Percentiles rank a stretch among this genome's conserved stretches.
phyloP scores from a whole-genome alignment of 35 echinoderm and acorn worm species.

The Heliocidaris erythrogramma region DNA sequence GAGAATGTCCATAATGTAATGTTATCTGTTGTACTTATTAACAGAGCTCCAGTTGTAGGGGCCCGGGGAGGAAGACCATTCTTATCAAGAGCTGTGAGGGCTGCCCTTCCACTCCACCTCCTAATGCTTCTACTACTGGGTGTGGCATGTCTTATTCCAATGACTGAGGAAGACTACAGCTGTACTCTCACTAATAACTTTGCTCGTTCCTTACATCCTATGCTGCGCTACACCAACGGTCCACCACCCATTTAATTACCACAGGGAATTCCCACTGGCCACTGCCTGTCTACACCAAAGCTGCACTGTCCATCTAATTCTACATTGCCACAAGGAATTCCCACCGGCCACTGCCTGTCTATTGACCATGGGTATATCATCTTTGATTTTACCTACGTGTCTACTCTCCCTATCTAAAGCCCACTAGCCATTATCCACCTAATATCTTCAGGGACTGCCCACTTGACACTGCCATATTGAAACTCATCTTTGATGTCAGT shows the following conservation, averaged over 20 bases:
- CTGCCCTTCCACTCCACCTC: conserved; percentile 89
- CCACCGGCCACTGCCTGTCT: background rate
- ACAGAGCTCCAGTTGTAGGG: conserved; percentile 52
- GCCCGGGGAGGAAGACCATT: conserved; percentile 58
- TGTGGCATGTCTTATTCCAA: conserved; percentile 96
- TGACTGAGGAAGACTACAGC: conserved; percentile 96
- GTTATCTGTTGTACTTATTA: background rate
- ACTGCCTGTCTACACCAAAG: conserved; percentile 63
- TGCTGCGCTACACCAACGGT: conserved; percentile 94
- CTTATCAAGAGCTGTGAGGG: conserved; percentile 74
- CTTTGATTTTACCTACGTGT: background rate
- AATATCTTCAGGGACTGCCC: background rate
- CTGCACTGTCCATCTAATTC: conserved; percentile 74
- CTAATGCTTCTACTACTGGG: conserved; percentile 96
- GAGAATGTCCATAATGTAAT: background rate
- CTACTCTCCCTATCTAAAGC: background rate
- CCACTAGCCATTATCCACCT: background rate
- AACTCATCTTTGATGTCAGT: background rate
- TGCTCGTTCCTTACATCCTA: conserved; percentile 89
- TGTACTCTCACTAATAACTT: conserved; percentile 94
- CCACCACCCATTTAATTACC: conserved; percentile 73
- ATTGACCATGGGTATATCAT: background rate
- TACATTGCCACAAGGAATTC: background rate
- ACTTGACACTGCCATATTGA: background rate
- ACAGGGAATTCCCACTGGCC: background rate